A percentile compares a stretch with the other conserved stretches of the same genome.
phyloP scores from a whole-genome alignment of 2,888 invertebrate genomes.

The Zelleria hepariella region DNA sequence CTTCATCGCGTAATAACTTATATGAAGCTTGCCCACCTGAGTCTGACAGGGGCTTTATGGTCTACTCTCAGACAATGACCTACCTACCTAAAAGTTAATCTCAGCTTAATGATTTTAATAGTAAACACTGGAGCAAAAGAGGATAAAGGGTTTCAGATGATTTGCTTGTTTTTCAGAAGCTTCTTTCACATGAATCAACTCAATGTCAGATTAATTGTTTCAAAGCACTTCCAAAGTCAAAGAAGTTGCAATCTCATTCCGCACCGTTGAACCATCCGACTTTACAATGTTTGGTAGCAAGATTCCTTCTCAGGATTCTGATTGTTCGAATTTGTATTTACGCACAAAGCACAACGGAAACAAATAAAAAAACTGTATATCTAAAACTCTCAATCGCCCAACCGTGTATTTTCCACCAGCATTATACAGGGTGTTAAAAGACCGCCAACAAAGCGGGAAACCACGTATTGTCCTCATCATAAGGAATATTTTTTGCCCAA shows the following conservation, averaged over 20 bases:
- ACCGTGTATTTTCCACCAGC: too few relatives aligned
- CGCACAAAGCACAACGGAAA: too few relatives aligned
- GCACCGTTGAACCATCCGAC: background rate
- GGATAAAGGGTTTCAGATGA: too few relatives aligned
- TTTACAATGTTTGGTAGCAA: background rate
- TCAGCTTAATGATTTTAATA: too few relatives aligned
- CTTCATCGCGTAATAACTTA: background rate
- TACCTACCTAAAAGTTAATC: background rate
- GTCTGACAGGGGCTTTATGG: background rate
- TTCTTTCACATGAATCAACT: background rate
- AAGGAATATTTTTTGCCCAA: too few relatives aligned
- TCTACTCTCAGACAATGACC: background rate
- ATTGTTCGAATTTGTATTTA: too few relatives aligned
- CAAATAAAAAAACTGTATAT: too few relatives aligned
- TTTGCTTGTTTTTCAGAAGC: background rate
- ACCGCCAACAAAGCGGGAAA: too few relatives aligned
- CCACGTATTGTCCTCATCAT: too few relatives aligned
- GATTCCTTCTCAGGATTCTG: background rate
- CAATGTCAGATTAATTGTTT: background rate
- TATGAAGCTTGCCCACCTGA: slow-evolving; percentile 4
- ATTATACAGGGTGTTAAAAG: too few relatives aligned
- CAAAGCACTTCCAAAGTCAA: background rate
- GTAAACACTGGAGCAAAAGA: too few relatives aligned
- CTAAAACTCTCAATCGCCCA: too few relatives aligned
- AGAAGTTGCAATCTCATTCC: background rate